These are phyloP conservation scores for Callipepla californica DNA, from an alignment of 2,113 vertebrate genomes.

Conservation along the genomic window DNA sequence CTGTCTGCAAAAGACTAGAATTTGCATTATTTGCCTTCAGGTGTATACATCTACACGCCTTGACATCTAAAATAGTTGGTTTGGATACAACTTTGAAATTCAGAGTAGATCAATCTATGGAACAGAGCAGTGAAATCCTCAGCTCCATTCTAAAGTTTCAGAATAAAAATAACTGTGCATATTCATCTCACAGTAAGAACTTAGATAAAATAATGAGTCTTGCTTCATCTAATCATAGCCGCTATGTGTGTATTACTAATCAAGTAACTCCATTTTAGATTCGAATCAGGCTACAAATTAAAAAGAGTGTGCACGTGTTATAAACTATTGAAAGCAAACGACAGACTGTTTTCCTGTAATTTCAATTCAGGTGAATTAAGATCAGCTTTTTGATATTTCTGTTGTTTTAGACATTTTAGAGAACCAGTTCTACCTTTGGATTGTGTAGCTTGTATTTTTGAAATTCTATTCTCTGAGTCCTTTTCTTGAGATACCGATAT, in stretches of 20 bases:
- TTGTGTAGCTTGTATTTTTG: neutral
- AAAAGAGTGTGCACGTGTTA: neutral
- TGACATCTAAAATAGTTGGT: conserved; percentile 14
- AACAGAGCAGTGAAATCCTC: neutral
- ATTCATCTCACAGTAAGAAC: neutral
- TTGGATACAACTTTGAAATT: neutral
- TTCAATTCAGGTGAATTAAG: neutral
- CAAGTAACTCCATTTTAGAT: neutral
- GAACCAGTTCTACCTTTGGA: neutral
- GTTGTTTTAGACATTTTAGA: neutral
- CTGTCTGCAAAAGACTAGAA: conserved; percentile 1
- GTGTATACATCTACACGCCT: neutral
- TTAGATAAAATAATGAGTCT: neutral
- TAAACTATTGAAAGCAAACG: neutral
- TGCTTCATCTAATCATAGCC: neutral
- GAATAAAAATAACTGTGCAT: neutral
- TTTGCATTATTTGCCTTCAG: neutral
- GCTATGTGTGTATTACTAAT: neutral
- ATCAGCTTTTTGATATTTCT: neutral
- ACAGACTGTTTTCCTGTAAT: neutral
- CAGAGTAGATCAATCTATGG: neutral
- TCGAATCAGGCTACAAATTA: neutral
- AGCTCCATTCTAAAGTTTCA: neutral
- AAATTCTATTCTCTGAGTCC: neutral
- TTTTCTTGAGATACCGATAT: neutral